Evolutionary conservation across 1,140 invertebrate genomes (phyloP), one percentile per base, ranked within the genome.

Genomic region (Leptinotarsa undecemlineata): DNA sequence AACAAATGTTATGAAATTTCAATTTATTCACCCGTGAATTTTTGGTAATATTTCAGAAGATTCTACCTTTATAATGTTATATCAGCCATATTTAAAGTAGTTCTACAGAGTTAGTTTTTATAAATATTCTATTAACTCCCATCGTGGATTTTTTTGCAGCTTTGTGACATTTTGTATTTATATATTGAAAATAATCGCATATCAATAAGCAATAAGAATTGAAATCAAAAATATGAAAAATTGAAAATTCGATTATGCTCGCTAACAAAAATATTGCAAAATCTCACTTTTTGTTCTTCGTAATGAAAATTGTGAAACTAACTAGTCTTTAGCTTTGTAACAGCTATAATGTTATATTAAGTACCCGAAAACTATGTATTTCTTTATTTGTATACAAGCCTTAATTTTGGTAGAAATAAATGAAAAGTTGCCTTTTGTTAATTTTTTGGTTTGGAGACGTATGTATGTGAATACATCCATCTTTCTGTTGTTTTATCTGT

Each of bases 271-370:
- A 26, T 21, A 17, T 70, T 70, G 13, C 42, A 47, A 33, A 66
- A 13, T 42, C 19, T 57, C 6, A 15, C 6, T 8, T 57, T 57
- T 57, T 8, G 51, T 57, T n/a, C 8, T 70, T 60, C 14, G 21
- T 51, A 70, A 60, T 17, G 17, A 57, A 57, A 70, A 57, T 51
- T 70, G 48, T 57, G 14, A 19, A 57, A 70, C 48, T 70, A 57
- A 70, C 68, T 70, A 70, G 68, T 70, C 68, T 70, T 70, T 70
- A 70, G 68, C 68, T 70, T 70, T 48, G 33, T 68, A 68, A 68
- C 15, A 66, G n/a, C 63, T 66, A 17, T 15, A 5, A 14, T 17
- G 17, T 68, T 68, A 33, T 33, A 42, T 68, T 19, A 33, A 68
- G 42, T 42, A 42, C 33, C 21, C 21, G 21, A 23, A 66, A 23